These are phyloP conservation scores for Blastobasis lacticolella DNA, from an alignment of 2,888 invertebrate species.

Conservation along the genomic window DNA sequence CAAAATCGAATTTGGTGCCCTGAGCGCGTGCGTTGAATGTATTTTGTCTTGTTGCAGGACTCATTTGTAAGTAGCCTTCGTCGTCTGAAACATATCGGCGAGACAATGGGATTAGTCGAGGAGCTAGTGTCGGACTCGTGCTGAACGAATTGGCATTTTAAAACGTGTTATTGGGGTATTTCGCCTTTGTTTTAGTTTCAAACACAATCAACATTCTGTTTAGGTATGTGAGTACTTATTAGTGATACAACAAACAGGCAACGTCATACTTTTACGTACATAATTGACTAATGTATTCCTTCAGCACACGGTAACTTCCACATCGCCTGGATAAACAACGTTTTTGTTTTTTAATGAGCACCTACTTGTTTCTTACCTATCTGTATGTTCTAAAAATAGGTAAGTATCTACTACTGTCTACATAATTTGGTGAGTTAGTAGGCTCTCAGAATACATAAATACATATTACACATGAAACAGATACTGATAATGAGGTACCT, in stretches of 20 bases:
- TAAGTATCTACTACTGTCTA: too few species aligned
- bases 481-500: too few species aligned
- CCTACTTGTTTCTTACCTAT: too few species aligned
- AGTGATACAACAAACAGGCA: constrained; percentile 1
- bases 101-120: not conserved
- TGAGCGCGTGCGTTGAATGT: constrained; percentile 73
- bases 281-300: constrained; percentile 5
- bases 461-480: too few species aligned
- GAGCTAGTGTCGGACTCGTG: not conserved
- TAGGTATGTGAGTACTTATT: not conserved
- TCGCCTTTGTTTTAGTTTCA: not conserved
- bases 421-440: too few species aligned
- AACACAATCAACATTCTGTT: not conserved
- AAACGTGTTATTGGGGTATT: not conserved
- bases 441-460: too few species aligned
- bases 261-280: not conserved
- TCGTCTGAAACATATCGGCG: constrained; percentile 41
- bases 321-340: constrained; percentile 39
- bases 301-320: constrained; percentile 46
- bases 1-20: constrained; percentile 69
- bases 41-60: constrained; percentile 49
- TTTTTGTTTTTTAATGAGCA: too few species aligned
- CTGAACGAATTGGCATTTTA: constrained; percentile 1
- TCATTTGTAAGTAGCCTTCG: constrained; percentile 78
- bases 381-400: too few species aligned